These are phyloP conservation scores for Griposia aprilina DNA, from an alignment of 2,888 invertebrate species.

Conservation along the genomic window DNA sequence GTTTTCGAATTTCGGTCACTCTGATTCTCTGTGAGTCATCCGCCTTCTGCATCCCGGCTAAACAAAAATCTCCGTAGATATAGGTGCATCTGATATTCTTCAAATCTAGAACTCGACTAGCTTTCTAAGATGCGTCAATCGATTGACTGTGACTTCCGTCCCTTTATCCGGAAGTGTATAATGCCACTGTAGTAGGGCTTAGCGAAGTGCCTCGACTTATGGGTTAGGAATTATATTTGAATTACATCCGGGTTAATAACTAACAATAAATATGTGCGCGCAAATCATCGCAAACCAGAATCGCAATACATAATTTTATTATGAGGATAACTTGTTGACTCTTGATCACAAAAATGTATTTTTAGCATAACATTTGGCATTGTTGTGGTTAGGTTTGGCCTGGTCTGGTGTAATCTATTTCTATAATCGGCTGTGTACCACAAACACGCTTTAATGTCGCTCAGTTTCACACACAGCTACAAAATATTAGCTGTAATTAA, in stretches of 20 bases:
- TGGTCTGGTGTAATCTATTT: neutral
- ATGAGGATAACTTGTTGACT: slow-evolving; percentile 7
- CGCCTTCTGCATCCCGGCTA: neutral
- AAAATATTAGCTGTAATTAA: too few relatives aligned
- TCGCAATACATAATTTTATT: neutral
- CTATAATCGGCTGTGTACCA: neutral
- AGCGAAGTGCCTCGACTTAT: neutral
- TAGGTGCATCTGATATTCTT: neutral
- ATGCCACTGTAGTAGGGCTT: neutral
- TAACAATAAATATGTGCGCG: neutral
- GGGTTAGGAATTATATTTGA: neutral
- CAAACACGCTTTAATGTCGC: neutral
- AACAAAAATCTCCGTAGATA: neutral
- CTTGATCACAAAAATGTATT: neutral
- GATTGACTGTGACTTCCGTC: slow-evolving; percentile 8
- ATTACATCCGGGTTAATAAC: slow-evolving; percentile 6
- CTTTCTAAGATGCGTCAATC: neutral
- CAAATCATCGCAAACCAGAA: neutral
- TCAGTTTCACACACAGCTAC: neutral
- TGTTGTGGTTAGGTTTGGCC: slow-evolving; percentile 12
- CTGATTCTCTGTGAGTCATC: neutral
- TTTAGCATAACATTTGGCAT: neutral
- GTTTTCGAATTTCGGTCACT: neutral
- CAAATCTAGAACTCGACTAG: neutral
- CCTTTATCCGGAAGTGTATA: slow-evolving; percentile 2